Conservation (phyloP, 2,888 invertebrate species). For the Listrodromus nycthemerus region DNA sequence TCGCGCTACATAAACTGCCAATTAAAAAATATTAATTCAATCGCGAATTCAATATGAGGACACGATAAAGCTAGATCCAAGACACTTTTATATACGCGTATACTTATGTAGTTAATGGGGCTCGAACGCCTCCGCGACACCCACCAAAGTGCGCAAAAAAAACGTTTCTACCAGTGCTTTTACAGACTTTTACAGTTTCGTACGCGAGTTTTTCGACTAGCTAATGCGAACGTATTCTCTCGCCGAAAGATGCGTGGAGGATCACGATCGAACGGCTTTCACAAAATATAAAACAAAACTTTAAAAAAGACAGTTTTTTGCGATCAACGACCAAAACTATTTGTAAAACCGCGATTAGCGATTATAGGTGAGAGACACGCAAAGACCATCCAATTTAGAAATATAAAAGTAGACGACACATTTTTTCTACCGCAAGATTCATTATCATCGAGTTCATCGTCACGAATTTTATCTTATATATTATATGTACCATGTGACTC, state of each 20-base stretch:
- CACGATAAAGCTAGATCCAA: constrained; percentile 37
- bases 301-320: constrained; percentile 18
- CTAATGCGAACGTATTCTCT: constrained; percentile 44
- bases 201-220: constrained; percentile 54
- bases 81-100: constrained; percentile 59
- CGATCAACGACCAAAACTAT: constrained; percentile 60
- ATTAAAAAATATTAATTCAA: constrained; percentile 38
- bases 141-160: constrained; percentile 41
- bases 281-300: not conserved
- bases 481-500: not conserved
- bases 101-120: constrained; percentile 37
- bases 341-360: constrained; percentile 43
- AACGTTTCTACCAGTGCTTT: constrained; percentile 64
- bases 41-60: constrained; percentile 38
- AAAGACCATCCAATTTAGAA: constrained; percentile 32
- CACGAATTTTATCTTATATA: constrained; percentile 32
- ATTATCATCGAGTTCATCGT: constrained; percentile 29
- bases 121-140: constrained; percentile 50
- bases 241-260: constrained; percentile 26
- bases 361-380: constrained; percentile 20
- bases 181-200: constrained; percentile 66
- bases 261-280: constrained; percentile 39
- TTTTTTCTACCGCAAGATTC: constrained; percentile 62
- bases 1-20: constrained; percentile 63
- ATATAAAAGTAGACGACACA: constrained; percentile 38